phyloP scores from a whole-genome alignment of 2,113 vertebrate genomes.

The Tragulus kanchil region DNA sequence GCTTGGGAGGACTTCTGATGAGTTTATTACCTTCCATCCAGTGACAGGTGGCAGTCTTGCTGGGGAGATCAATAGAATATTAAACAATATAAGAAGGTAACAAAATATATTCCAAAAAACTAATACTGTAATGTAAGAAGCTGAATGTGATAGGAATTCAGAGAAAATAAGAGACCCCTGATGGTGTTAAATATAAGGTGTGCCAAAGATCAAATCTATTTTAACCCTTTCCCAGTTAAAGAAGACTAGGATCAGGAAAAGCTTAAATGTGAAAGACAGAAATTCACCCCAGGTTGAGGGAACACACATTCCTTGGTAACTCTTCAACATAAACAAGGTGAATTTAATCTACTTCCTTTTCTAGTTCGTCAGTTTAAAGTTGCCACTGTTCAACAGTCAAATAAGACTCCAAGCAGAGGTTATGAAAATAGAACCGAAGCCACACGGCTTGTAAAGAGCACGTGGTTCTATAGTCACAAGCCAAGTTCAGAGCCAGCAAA shows the following conservation, averaged over 20 bases:
- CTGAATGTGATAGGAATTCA: background rate
- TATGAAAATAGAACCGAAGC: slow-evolving; percentile 57
- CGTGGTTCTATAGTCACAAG: background rate
- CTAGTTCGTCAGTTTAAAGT: slow-evolving; percentile 23
- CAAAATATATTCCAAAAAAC: background rate
- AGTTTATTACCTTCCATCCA: background rate
- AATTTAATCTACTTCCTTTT: slow-evolving; percentile 49
- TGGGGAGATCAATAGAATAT: background rate
- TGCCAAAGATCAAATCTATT: background rate
- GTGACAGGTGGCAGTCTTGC: background rate
- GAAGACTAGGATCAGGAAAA: background rate
- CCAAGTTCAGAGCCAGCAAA: background rate
- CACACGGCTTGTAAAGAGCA: background rate
- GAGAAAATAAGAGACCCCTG: background rate
- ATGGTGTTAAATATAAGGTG: background rate
- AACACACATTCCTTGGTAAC: background rate
- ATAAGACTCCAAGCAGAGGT: slow-evolving; percentile 59
- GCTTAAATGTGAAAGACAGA: background rate
- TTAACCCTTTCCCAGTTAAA: background rate
- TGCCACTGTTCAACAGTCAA: slow-evolving; percentile 56
- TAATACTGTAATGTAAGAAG: background rate
- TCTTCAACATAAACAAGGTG: background rate
- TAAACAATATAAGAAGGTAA: background rate
- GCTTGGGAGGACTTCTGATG: background rate
- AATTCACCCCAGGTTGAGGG: background rate